A percentile compares a stretch with the other conserved stretches of the same genome.
Conservation (phyloP, 2,113 vertebrate species). For the Neotragus pygmaeus region DNA sequence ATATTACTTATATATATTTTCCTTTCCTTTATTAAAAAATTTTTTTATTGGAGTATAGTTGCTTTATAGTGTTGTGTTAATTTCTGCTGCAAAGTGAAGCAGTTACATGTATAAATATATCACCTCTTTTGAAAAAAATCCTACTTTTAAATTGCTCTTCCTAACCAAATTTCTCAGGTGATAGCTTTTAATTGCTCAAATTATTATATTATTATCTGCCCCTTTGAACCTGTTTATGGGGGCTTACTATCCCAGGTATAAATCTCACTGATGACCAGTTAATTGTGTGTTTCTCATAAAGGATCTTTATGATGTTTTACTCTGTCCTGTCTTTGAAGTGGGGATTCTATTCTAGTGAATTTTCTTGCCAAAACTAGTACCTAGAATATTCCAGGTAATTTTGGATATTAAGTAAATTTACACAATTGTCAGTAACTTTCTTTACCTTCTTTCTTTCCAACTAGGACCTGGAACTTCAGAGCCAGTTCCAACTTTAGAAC, state of each 20-base stretch:
- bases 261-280: not conserved
- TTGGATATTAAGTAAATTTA: not conserved
- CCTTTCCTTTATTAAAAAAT: not conserved
- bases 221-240: constrained; percentile 21
- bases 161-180: not conserved
- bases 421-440: not conserved
- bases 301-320: not conserved
- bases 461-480: not conserved
- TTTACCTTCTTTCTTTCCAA: not conserved
- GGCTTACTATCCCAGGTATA: not conserved
- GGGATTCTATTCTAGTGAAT: not conserved
- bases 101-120: not conserved
- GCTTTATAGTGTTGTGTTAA: not conserved
- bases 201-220: not conserved
- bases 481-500: not conserved
- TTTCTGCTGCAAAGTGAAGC: not conserved
- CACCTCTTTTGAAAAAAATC: not conserved
- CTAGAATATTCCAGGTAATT: not conserved
- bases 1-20: not conserved
- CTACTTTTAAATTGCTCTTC: not conserved
- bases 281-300: not conserved
- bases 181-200: constrained; percentile 38
- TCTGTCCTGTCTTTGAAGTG: constrained; percentile 12
- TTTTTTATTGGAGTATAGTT: not conserved
- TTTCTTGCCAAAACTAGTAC: not conserved